These are phyloP conservation scores for Platycnemis pennipes DNA, from an alignment of 2,888 invertebrate genomes.

Conservation along the genomic window DNA sequence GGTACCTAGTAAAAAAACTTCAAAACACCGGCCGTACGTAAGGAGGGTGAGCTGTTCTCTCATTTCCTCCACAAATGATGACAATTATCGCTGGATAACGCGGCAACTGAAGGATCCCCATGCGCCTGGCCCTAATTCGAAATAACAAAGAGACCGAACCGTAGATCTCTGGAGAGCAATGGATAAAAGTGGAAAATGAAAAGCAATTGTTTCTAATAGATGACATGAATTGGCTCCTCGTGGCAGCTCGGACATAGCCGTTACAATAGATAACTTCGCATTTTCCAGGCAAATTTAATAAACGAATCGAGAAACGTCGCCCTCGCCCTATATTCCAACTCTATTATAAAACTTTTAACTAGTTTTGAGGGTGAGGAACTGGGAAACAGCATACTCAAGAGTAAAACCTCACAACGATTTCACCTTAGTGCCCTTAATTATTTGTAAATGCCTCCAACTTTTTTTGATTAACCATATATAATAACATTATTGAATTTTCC, in stretches of 20 bases:
- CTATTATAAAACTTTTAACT: too few relatives aligned
- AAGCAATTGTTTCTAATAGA: neutral
- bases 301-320: too few relatives aligned
- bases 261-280: too few relatives aligned
- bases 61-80: neutral
- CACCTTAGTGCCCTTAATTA: too few relatives aligned
- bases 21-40: neutral
- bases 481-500: too few relatives aligned
- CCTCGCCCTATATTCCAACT: too few relatives aligned
- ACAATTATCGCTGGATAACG: neutral
- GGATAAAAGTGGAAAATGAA: neutral
- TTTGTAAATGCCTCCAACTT: too few relatives aligned
- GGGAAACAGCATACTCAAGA: too few relatives aligned
- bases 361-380: too few relatives aligned
- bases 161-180: neutral
- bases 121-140: neutral
- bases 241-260: neutral
- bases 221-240: neutral
- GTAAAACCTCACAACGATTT: too few relatives aligned
- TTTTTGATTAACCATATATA: too few relatives aligned
- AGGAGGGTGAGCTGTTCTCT: neutral
- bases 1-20: neutral
- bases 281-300: too few relatives aligned
- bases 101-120: neutral
- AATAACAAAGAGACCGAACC: neutral